Base-by-base conservation (phyloP, 2,113 vertebrate genomes). In the Chaenogobius annularis region DNA sequence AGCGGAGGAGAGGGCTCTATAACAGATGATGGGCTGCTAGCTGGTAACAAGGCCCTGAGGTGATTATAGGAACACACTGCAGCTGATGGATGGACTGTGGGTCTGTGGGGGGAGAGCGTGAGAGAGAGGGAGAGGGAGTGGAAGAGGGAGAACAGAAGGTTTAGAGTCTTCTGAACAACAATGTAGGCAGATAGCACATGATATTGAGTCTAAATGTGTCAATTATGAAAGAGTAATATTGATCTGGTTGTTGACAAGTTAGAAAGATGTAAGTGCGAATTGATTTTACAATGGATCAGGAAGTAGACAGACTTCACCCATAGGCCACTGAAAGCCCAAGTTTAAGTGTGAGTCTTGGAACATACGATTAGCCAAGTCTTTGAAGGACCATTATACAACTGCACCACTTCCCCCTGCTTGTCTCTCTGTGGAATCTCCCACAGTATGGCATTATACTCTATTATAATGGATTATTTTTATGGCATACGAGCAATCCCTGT, bases 41-140 rank as follows among this genome's bases (percentile, higher is more conserved):
- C 75, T 79, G 66, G 73, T 76, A 76, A 66, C 73, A 58, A 66
- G 67, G 80, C 61, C 58, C 26, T 8, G 22, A 23, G 20, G 67
- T 73, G 78, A 83, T 83, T 80, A 78, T 44, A 77, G 35, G 70
- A 82, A 66, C 79, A 72, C 69, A 75, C 63, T 66, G 75, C 20
- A 23, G 71, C 68, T 89, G 83, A 85, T 88, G 84, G 81, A 89
- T 88, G 74, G 62, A 35, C 59, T 65, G 70, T 61, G 44, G 76
- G 63, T 66, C 77, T 43, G 9, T 66, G 23, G 46, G 70, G 55
- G 20, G 55, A 77, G 72, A 74, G 0, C 23, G 55, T 70, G 26
- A 31, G 26, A 31, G 26, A n/a, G n/a, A n/a, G 46, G 70, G 55
- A 54, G 55, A 77, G 72, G 72, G 0, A 31, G 55, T 70, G 26